A percentile compares a stretch with the other conserved stretches of the same genome.
Conservation (phyloP, 2,113 vertebrate species). For the Menidia beryllina region DNA sequence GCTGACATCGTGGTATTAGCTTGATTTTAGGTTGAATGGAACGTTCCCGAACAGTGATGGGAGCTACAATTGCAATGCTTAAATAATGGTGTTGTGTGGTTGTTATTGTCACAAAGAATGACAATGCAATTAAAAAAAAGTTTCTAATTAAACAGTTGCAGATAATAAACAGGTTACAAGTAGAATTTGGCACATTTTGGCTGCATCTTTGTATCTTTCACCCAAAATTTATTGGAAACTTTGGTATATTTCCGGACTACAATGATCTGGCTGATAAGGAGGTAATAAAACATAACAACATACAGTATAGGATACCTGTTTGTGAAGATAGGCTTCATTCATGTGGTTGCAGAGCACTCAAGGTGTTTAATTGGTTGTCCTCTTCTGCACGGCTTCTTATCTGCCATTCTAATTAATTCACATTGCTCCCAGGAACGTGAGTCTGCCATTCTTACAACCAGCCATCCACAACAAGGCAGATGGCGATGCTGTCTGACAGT, state of each 20-base stretch:
- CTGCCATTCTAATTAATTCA: neutral
- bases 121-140: neutral
- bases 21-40: constrained; percentile 9
- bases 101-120: neutral
- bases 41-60: neutral
- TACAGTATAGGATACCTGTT: neutral
- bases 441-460: neutral
- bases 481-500: neutral
- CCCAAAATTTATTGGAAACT: neutral
- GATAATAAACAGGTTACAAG: neutral
- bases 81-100: neutral
- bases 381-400: neutral
- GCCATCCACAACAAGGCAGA: neutral
- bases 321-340: neutral
- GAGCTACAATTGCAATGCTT: neutral
- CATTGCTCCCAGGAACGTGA: neutral
- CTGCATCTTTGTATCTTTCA: neutral
- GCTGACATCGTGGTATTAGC: constrained; percentile 32
- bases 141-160: neutral
- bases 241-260: neutral
- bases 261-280: neutral
- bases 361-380: constrained; percentile 13
- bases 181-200: neutral
- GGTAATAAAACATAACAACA: neutral
- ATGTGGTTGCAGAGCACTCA: neutral